These are phyloP conservation scores for Phalacrocorax aristotelis DNA, from an alignment of 2,113 vertebrate species.

Conservation along the genomic window DNA sequence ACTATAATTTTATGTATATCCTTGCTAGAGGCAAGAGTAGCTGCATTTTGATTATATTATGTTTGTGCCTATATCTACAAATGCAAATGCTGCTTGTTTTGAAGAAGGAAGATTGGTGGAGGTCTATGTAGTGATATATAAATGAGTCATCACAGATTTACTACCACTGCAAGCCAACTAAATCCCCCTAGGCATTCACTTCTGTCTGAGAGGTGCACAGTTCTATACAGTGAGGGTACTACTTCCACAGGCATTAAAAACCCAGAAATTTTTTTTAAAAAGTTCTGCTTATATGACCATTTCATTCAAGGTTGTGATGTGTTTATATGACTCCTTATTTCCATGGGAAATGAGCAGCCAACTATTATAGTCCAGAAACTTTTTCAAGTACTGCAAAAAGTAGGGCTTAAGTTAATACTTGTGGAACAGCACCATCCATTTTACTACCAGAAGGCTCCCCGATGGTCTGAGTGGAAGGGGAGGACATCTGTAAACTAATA, in stretches of 20 bases:
- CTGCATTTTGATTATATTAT: background rate
- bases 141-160: background rate
- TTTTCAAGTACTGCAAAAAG: background rate
- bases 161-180: background rate
- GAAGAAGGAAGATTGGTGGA: background rate
- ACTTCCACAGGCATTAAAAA: background rate
- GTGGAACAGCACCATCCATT: background rate
- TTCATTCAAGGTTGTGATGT: background rate
- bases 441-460: background rate
- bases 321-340: background rate
- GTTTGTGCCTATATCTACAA: background rate
- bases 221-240: background rate
- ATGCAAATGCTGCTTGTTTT: background rate
- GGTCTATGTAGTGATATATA: background rate
- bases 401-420: background rate
- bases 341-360: background rate
- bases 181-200: background rate
- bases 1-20: background rate
- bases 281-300: background rate
- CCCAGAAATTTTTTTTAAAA: rapidly evolving
- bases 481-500: background rate
- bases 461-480: background rate
- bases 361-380: background rate
- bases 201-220: background rate
- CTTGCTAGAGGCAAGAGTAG: background rate